Percentiles rank a stretch among this genome's conserved stretches.
phyloP scores from a whole-genome alignment of 2,888 invertebrate species.

The Dusona sp. region DNA sequence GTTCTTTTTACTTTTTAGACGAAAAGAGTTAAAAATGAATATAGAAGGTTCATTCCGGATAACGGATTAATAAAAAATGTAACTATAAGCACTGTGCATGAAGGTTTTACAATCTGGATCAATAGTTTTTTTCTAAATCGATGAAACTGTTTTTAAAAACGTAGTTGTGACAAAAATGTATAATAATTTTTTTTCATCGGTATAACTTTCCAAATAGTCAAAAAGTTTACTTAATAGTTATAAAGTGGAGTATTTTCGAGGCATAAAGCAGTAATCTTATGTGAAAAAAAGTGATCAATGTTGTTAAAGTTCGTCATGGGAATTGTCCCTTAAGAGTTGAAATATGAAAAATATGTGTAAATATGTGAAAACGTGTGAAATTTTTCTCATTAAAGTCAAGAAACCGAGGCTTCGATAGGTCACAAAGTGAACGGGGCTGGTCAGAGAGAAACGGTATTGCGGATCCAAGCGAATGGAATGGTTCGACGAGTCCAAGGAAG shows the following conservation, averaged over 20 bases:
- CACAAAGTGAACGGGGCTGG: conserved; percentile 86
- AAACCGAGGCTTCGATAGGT: conserved; percentile 82
- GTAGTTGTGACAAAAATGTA: too few relatives aligned
- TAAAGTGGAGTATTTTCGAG: not conserved
- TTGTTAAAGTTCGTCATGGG: not conserved
- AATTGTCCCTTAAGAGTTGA: not conserved
- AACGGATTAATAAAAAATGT: too few relatives aligned
- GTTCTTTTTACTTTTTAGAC: too few relatives aligned
- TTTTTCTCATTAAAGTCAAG: conserved; percentile 74
- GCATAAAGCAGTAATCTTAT: not conserved
- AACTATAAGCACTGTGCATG: too few relatives aligned
- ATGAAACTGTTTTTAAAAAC: not conserved
- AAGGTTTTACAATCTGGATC: too few relatives aligned
- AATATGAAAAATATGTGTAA: not conserved
- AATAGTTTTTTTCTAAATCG: too few relatives aligned
- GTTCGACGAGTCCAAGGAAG: conserved; percentile 86
- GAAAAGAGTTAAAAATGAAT: too few relatives aligned
- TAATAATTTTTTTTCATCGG: not conserved
- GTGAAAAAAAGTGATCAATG: not conserved
- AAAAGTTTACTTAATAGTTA: not conserved
- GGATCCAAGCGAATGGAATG: conserved; percentile 86
- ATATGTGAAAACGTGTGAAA: not conserved
- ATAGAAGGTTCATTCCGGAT: too few relatives aligned
- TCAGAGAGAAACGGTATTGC: conserved; percentile 86
- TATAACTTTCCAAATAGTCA: not conserved